A percentile compares a stretch with the other conserved stretches of the same genome.
Evolutionary conservation across 2,888 invertebrate species (phyloP).

Genomic region (Drosophila borborema): DNA sequence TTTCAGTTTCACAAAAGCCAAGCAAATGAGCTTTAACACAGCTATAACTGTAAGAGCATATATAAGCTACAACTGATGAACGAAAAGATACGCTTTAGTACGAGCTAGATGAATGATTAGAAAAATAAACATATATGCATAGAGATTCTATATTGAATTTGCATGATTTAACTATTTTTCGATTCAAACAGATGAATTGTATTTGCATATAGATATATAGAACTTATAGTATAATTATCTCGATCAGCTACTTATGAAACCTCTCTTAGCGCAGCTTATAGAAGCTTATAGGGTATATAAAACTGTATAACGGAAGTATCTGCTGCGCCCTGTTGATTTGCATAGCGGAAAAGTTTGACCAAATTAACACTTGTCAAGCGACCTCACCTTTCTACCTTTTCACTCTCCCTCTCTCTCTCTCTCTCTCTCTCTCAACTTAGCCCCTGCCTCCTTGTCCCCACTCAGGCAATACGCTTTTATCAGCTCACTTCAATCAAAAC

Average conservation of each 20-base stretch:
- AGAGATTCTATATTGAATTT: background rate
- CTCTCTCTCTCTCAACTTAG: background rate
- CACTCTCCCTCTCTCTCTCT: background rate
- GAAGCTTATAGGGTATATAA: slow-evolving; percentile 1
- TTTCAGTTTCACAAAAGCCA: slow-evolving; percentile 37
- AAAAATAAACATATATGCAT: background rate
- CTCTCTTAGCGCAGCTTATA: background rate
- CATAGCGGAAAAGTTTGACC: slow-evolving; percentile 58
- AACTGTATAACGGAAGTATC: slow-evolving; percentile 55
- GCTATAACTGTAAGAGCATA: slow-evolving; percentile 3
- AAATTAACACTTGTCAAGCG: slow-evolving; percentile 49
- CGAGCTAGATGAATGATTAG: background rate
- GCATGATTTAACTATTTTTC: background rate
- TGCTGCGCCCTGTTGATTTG: slow-evolving; percentile 53
- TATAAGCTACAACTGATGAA: background rate
- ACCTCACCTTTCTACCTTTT: background rate
- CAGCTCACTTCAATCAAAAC: slow-evolving; percentile 64
- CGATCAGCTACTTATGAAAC: background rate
- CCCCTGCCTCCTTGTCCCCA: background rate
- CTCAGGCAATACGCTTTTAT: slow-evolving; percentile 42
- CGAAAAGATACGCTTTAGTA: background rate
- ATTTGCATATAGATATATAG: too few species aligned
- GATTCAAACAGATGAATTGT: background rate
- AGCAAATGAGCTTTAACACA: slow-evolving; percentile 43
- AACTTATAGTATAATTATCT: too few species aligned